Base-by-base conservation (phyloP, 1,140 invertebrate genomes). In the Euborellia annulipes region DNA sequence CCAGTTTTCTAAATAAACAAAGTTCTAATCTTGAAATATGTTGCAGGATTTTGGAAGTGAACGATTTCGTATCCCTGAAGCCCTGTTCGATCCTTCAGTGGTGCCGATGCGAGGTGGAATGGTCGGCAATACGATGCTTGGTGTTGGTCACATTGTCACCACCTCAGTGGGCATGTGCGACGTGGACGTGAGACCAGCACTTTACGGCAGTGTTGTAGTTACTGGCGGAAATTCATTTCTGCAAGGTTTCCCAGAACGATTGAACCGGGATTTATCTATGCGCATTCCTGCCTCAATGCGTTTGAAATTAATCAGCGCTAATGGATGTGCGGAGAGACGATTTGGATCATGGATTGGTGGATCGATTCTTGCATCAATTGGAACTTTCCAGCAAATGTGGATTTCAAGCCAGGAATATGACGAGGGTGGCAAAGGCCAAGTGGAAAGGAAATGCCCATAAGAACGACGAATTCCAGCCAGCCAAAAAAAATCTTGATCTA, bases 371-470 rank as follows among this genome's bases (percentile, higher is more conserved):
- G 92, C 87, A 1, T 95, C 90, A 0, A 76, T 96, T 50, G 90
- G 91, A 20, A 89, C 90, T 7, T 96, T 96, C 68, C 92, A 95
- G 60, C 91, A 95, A 65, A 92, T 95, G 85, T 96, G 92, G 92
- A 85, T 96, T 47, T 92, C 87, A 0, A 90, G 89, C 53, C 89
- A 93, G 61, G 92, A 96, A 62, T 96, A 95, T 65, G 90, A 95
- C 55, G 92, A 96, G 60, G 81, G 79, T 1, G 92, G 92, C 2
- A 92, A 92, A 57, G 71, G 76, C 17, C 88, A 91, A 62, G 81
- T 96, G 22, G 92, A 95, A 56, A 71, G 90, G 53, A 93, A 92
- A 64, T 93, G 89, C 62, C 86, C 87, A 27, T 92, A 69, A 64
- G 14, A 44, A 6, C 19, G n/a, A n/a, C n/a, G n/a, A n/a, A n/a